phyloP scores from a whole-genome alignment of 2,797 vertebrate genomes.

The Mallotus villosus region DNA sequence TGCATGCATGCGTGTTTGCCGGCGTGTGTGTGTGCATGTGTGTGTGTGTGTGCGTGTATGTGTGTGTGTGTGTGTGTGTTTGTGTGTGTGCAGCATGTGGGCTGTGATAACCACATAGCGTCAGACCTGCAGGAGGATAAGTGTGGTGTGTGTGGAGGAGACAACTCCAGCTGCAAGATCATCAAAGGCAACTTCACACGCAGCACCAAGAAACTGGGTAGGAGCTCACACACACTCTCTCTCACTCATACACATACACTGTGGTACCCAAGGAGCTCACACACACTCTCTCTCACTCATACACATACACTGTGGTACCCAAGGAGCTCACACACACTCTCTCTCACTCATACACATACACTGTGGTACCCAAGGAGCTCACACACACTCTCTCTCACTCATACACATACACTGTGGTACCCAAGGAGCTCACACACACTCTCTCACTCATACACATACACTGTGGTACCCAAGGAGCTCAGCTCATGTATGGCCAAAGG shows the following conservation, averaged over 20 bases:
- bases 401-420: background rate
- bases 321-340: conserved; percentile 12
- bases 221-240: conserved; percentile 8
- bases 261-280: background rate
- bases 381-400: conserved; percentile 6
- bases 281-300: conserved; percentile 6
- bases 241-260: conserved; percentile 1
- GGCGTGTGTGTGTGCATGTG: background rate
- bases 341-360: background rate
- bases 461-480: background rate
- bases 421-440: conserved; percentile 13
- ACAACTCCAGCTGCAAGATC: conserved; percentile 90
- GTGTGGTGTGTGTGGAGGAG: conserved; percentile 93
- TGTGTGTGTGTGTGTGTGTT: background rate
- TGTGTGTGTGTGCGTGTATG: background rate
- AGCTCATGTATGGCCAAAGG: too few relatives aligned
- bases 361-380: background rate
- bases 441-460: background rate
- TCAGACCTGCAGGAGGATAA: conserved; percentile 91
- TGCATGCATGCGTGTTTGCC: background rate
- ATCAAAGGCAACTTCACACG: conserved; percentile 94
- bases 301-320: background rate
- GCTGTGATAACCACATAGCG: conserved; percentile 92
- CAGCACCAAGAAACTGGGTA: conserved; percentile 86
- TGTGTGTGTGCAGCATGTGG: conserved; percentile 83